Base-by-base conservation (phyloP, 2,113 vertebrate genomes). In the Pluvialis apricaria region DNA sequence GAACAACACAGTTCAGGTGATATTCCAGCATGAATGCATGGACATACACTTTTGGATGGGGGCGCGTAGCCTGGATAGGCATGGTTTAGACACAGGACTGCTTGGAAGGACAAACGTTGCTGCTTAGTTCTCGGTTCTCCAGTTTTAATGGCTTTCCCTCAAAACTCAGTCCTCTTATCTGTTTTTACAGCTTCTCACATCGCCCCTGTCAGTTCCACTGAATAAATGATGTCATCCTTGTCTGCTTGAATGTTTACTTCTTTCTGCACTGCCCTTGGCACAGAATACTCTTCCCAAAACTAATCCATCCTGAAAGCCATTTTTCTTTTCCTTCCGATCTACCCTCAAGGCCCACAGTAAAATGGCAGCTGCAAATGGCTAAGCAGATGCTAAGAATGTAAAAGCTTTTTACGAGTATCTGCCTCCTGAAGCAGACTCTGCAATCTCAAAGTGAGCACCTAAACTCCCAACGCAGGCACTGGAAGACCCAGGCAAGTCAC, bases 141-240 rank as follows among this genome's bases (percentile, higher is more conserved):
- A 32, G 32, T 57, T 96, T 90, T 96, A 91, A 78, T 90, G 85
- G 26, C 65, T 83, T 90, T 78, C 66, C 58, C 85, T 96, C 91
- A 96, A 92, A 96, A 45, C 47, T 88, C 80, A 75, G 77, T 55
- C 88, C 68, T 95, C 92, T 96, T 96, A 96, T 95, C 86, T 96
- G 90, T 80, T 93, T 95, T 94, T 94, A 94, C 92, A 96, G 91
- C 77, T 95, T 94, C 95, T 95, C 94, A 94, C 87, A 96, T 92
- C 89, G 96, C 86, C 83, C 44, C 88, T 95, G 95, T 92, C 96
- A 90, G 72, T 83, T 94, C 88, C 77, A 94, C 92, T 94, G 90
- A 92, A 90, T 90, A 96, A 96, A 96, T 96, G 88, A 95, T 97
- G 94, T 94, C 95, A 96, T 95, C 80, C 88, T 88, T 95, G 82